Evolutionary conservation across 2,113 vertebrate species (phyloP).

Genomic region (Acinonyx jubatus): DNA sequence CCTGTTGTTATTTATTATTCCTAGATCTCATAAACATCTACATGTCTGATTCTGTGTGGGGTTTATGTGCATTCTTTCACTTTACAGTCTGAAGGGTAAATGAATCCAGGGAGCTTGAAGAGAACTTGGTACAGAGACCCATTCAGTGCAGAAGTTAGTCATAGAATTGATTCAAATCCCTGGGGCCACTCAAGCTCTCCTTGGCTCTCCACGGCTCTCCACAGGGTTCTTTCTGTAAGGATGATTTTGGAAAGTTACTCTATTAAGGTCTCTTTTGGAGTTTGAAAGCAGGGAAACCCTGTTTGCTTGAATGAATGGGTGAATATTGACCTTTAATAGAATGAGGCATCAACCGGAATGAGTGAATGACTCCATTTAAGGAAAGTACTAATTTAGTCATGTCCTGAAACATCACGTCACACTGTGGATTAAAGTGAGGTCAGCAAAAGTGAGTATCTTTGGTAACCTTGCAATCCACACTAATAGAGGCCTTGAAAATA

Average conservation of each 20-base stretch:
- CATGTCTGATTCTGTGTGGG: neutral
- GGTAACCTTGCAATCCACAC: neutral
- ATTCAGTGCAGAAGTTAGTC: neutral
- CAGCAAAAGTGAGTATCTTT: neutral
- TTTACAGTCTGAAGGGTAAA: neutral
- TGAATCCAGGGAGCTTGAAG: neutral
- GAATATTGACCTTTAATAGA: neutral
- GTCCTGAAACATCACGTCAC: neutral
- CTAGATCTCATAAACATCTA: neutral
- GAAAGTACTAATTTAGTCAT: neutral
- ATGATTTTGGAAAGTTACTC: neutral
- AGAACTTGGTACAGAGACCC: neutral
- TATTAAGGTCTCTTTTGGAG: fast-evolving
- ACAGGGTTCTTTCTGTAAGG: neutral
- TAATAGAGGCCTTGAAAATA: neutral
- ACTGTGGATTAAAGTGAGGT: neutral
- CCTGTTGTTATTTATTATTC: conserved; percentile 7
- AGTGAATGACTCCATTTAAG: neutral
- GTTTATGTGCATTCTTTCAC: neutral
- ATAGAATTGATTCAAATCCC: neutral
- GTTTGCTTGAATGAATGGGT: neutral
- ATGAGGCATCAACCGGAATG: neutral
- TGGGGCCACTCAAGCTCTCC: neutral
- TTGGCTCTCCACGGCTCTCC: neutral
- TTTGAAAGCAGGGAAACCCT: neutral